Evolutionary conservation across 2,888 invertebrate genomes (phyloP).

Genomic region (Tetheella fluctuosa): DNA sequence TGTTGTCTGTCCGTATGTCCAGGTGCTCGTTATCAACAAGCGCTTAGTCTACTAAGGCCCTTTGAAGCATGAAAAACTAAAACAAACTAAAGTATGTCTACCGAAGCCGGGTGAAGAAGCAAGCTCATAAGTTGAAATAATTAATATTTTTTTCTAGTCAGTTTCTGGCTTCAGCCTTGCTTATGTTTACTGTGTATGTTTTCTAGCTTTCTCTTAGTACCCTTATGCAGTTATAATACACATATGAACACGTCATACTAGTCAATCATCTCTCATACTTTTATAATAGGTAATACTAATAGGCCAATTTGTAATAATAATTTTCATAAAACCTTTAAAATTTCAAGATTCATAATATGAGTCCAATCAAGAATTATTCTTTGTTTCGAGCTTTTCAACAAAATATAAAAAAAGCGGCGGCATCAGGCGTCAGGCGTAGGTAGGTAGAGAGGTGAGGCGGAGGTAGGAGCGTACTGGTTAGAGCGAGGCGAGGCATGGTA

Average conservation of each 20-base stretch:
- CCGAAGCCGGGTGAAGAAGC: constrained; percentile 70
- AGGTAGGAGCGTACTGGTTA: constrained; percentile 58
- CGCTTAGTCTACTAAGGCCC: constrained; percentile 62
- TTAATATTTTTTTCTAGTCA: constrained; percentile 37
- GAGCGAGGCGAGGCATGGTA: constrained; percentile 55
- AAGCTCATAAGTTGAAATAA: constrained; percentile 49
- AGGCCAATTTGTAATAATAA: constrained; percentile 29
- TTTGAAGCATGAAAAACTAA: constrained; percentile 63
- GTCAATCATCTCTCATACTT: neutral
- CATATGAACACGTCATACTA: neutral
- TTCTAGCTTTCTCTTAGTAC: neutral
- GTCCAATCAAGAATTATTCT: constrained; percentile 3
- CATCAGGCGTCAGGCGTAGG: constrained; percentile 31
- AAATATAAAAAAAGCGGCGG: constrained; percentile 52
- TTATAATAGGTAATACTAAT: constrained; percentile 6
- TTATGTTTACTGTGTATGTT: neutral
- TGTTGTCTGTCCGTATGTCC: constrained; percentile 42
- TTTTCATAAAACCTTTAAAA: constrained; percentile 6
- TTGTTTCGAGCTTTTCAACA: constrained; percentile 50
- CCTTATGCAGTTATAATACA: neutral
- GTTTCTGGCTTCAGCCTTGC: constrained; percentile 21
- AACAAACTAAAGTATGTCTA: constrained; percentile 62
- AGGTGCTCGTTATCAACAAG: constrained; percentile 56
- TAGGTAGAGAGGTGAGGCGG: constrained; percentile 62
- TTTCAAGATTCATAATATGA: neutral